phyloP scores from a whole-genome alignment of 2,113 vertebrate species.

The pig (Sus scrofa) region DNA sequence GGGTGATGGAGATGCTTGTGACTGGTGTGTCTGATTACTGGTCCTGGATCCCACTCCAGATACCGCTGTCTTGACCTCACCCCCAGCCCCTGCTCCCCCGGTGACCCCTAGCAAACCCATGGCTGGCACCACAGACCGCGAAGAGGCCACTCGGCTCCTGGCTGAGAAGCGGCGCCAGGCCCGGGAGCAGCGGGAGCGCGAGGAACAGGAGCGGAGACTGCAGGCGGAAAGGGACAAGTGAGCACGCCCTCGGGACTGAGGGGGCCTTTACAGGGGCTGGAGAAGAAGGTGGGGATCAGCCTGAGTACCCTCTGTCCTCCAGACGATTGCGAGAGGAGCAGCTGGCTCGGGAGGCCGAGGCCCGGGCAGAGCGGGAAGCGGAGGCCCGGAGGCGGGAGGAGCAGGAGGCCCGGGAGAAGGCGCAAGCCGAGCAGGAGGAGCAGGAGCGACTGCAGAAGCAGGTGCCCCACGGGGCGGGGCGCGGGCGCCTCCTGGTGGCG shows the following conservation, averaged over 20 bases:
- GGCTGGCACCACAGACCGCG: constrained; percentile 94
- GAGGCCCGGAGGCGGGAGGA: constrained; percentile 86
- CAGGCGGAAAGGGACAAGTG: constrained; percentile 94
- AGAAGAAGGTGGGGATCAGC: background rate
- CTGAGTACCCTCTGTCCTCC: background rate
- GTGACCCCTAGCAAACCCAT: constrained; percentile 89
- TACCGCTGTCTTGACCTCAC: constrained; percentile 62
- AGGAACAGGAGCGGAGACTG: constrained; percentile 93
- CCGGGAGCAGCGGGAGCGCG: constrained; percentile 94
- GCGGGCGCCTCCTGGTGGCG: background rate
- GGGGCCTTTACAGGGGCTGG: background rate
- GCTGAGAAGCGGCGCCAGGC: constrained; percentile 96
- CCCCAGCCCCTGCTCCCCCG: constrained; percentile 75
- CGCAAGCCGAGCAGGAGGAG: constrained; percentile 92
- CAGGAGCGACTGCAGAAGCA: constrained; percentile 95
- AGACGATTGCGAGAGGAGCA: constrained; percentile 92
- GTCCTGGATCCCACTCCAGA: constrained; percentile 42
- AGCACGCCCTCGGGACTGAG: constrained; percentile 39
- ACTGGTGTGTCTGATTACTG: constrained; percentile 32
- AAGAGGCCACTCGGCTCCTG: constrained; percentile 94
- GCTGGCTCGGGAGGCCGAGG: constrained; percentile 90
- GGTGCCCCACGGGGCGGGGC: constrained; percentile 81
- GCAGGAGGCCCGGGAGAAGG: constrained; percentile 88
- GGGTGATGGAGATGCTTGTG: too few species aligned
- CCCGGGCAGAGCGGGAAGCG: constrained; percentile 89